Conservation (phyloP, 2,888 invertebrate species). For the Dryococelus australis region DNA sequence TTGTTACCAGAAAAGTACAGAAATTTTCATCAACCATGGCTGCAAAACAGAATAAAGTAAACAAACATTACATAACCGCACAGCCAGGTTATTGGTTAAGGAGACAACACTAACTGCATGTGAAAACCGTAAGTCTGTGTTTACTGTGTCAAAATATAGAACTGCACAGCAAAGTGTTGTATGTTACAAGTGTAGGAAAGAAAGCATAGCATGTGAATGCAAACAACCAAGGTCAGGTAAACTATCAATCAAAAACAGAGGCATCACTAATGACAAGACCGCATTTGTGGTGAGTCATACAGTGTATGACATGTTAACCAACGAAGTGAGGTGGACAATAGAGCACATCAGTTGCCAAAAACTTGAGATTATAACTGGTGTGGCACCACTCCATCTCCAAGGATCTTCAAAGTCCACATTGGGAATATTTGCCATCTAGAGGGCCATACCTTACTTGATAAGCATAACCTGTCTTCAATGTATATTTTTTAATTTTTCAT, state of each 20-base stretch:
- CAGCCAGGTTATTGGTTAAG: not conserved
- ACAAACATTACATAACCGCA: not conserved
- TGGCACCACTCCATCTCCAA: no score
- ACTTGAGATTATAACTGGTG: no score
- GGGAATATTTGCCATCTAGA: no score
- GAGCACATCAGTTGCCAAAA: no score
- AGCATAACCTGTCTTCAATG: no score
- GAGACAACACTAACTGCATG: not conserved
- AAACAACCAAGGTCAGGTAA: not conserved
- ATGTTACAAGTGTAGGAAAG: not conserved
- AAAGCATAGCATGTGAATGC: not conserved
- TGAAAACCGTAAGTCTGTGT: not conserved
- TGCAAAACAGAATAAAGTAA: not conserved
- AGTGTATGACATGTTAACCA: no score
- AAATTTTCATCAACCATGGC: not conserved
- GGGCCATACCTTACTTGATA: no score
- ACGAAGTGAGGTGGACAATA: no score
- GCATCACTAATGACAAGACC: not conserved
- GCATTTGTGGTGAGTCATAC: not conserved
- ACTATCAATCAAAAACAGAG: not conserved
- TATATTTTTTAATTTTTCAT: no score
- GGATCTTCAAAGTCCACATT: no score
- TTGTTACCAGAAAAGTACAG: not conserved
- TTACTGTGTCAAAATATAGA: not conserved
- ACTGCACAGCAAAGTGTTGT: not conserved